A percentile compares a stretch with the other conserved stretches of the same genome.
phyloP scores from a whole-genome alignment of 2,113 vertebrate species.

The Mormyrus lacerda region DNA sequence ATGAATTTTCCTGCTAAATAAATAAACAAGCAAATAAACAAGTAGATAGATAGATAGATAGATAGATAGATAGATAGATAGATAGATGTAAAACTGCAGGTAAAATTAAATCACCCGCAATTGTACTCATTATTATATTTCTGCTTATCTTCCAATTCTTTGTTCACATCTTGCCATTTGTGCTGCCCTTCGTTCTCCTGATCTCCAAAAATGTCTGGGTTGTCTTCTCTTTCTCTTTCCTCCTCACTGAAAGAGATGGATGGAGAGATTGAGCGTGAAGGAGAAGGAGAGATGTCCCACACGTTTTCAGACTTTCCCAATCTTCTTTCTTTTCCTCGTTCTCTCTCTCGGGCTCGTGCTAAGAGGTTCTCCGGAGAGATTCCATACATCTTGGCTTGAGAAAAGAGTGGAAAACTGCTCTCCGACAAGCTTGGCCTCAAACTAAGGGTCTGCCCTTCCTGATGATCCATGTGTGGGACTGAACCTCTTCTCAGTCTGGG shows the following conservation, averaged over 20 bases:
- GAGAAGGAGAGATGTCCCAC: conserved; percentile 19
- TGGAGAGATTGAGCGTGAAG: conserved; percentile 29
- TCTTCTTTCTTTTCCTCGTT: conserved; percentile 27
- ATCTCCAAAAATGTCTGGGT: conserved; percentile 23
- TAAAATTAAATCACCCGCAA: background rate
- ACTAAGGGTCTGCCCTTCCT: background rate
- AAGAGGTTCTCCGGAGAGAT: conserved; percentile 46
- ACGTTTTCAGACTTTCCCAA: background rate
- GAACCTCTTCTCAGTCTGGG: conserved; percentile 46
- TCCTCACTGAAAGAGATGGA: conserved; percentile 37
- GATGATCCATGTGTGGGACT: conserved; percentile 31
- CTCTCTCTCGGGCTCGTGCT: conserved; percentile 47
- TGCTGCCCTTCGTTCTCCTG: background rate
- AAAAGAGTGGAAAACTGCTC: background rate
- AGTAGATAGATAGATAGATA: background rate
- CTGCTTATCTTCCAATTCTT: conserved; percentile 52
- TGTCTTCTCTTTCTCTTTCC: conserved; percentile 37
- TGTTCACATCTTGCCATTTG: conserved; percentile 38
- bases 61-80: background rate
- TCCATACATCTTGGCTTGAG: background rate
- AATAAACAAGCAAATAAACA: background rate
- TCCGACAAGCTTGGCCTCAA: background rate
- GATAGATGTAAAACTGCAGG: background rate
- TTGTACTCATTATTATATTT: conserved; percentile 34
- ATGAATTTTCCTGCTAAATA: background rate